Base-by-base conservation (phyloP, 2,888 invertebrate genomes). In the Tipula vernalis region DNA sequence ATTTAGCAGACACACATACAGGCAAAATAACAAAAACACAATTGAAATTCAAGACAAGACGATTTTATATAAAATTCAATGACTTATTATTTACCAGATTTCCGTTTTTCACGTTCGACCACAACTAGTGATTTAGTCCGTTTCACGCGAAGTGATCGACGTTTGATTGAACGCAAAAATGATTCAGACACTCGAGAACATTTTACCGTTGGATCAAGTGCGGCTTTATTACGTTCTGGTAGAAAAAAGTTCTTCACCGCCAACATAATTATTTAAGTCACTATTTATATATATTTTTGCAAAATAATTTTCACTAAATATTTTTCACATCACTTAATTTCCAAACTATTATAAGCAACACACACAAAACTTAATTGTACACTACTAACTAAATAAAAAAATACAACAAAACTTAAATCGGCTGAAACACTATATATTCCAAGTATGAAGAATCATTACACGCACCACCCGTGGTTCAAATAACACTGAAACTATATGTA, bases 171-270 rank as follows among this genome's bases (percentile, higher is more conserved):
- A 89, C 95, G 93, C 91, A 96, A 92, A 90, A 96, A 93, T 88
- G 95, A 95, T 91, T 96, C 95, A 6, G 95, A 95, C 95, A 95
- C 95, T 89, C 94, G 92, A 87, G 94, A 94, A 89, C 94, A 94
- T 89, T 86, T 86, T 57, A 93, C 92, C 87, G 93, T 92, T 44
- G 93, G 92, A 51, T 92, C 91, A 39, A 90, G 89, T 88, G 91
- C 91, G 90, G 92, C 91, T 89, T 93, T 28, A 28, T 28, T 93
- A 88, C 94, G 93, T 89, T 93, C 93, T 88, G 95, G 95, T 92
- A 95, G 93, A 90, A 95, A 94, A 93, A 95, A 95, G 91, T 95
- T 95, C 91, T 95, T 95, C 83, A 95, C 95, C 41, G 95, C 94
- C 90, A 94, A 92, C 94, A 95, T 86, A 41, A 39, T 39, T 36